Base-by-base conservation (phyloP, 1,140 invertebrate species). In the Megalopta genalis region DNA sequence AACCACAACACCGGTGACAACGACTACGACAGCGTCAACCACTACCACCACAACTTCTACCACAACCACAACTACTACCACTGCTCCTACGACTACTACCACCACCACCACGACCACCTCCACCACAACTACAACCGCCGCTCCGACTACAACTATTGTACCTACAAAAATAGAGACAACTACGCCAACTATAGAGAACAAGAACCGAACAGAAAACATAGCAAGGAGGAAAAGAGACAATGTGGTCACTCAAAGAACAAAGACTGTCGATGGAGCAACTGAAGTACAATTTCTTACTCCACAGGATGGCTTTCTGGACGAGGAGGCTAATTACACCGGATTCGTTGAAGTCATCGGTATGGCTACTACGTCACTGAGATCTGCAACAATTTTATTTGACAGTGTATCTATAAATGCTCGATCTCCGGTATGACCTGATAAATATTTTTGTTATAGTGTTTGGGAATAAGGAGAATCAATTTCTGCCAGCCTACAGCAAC, bases 301-400 rank as follows among this genome's bases (percentile, higher is more conserved):
- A 2, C 94, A 93, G 80, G 97, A 98, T 90, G 97, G 97, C 0
- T 93, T 93, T 62, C 93, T 98, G 42, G 96, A 97, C 87, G 94
- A 95, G 18, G 94, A 94, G 27, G 95, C 96, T 2, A 97, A 97
- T 87, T 98, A 98, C 82, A 97, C 97, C 0, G 95, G 95, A 32
- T 97, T 97, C 88, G 93, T 98, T 32, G 96, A 97, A 93, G 93
- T 97, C 62, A 95, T 97, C 83, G 95, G 96, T 97, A 92, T 90
- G 93, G 93, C 39, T 42, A n/a, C 16, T 12, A 16, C 16, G 14
- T 52, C 16, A 18, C 16, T 10, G 42, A 42, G 39, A 52, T 32
- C 32, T 32, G 32, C 32, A 32, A 1, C 32, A 32, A 32, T 32
- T 32, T 32, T 32, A 1, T 32, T 32, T 32, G 16, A 6, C 49